A percentile compares a stretch with the other conserved stretches of the same genome.
Evolutionary conservation across 2,113 vertebrate genomes (phyloP).

Genomic region (Leuciscus idus): DNA sequence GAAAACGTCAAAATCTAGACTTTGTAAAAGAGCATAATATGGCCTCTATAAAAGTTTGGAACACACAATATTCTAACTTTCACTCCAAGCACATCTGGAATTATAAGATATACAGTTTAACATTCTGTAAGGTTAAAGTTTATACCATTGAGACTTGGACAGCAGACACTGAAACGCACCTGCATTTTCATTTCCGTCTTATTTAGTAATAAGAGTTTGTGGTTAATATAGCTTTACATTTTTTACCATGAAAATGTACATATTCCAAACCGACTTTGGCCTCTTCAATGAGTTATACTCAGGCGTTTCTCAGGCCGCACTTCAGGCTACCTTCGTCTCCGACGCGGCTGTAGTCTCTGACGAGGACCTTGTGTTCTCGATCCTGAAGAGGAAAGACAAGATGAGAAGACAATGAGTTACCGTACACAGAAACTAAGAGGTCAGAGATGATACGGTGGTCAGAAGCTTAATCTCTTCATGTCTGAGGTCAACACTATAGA

Average conservation of each 20-base stretch:
- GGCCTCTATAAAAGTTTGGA: neutral
- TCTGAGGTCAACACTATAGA: no score
- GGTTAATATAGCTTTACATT: neutral
- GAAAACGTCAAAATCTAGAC: no score
- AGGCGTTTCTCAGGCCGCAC: neutral
- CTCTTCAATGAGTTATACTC: neutral
- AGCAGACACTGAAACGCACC: constrained; percentile 17
- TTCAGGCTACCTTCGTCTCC: constrained; percentile 67
- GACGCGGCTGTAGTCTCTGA: constrained; percentile 63
- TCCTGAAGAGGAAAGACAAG: constrained; percentile 60
- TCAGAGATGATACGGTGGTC: neutral
- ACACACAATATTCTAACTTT: neutral
- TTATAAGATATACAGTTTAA: neutral
- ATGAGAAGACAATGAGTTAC: neutral
- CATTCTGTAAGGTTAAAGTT: constrained; percentile 4
- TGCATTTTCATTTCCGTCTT: constrained; percentile 1
- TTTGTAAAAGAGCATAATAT: no score
- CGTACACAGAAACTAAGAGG: neutral
- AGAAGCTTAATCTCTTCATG: no score
- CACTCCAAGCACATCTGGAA: constrained; percentile 18
- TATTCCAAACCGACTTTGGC: neutral
- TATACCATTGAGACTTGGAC: neutral
- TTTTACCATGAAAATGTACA: neutral
- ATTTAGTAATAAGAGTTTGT: constrained; percentile 1
- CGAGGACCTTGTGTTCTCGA: constrained; percentile 64